These are phyloP conservation scores for Arothron firmamentum DNA, from an alignment of 2,113 vertebrate genomes.

Conservation along the genomic window DNA sequence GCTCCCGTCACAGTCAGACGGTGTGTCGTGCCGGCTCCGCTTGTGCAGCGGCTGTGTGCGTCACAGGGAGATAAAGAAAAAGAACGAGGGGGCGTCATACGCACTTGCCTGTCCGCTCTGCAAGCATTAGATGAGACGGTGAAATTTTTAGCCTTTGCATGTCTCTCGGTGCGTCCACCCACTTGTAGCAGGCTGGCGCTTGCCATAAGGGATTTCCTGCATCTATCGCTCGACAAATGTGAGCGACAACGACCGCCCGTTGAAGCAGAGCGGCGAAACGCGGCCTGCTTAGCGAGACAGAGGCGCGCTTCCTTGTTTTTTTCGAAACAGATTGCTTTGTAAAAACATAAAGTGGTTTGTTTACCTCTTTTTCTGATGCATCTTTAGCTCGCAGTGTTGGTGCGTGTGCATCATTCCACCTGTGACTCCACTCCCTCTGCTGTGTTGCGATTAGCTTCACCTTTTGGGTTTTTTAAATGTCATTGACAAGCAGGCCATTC, in stretches of 20 bases:
- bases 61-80: slow-evolving; percentile 67
- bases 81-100: slow-evolving; percentile 66
- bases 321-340: neutral
- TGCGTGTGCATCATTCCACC: slow-evolving; percentile 25
- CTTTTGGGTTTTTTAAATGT: slow-evolving; percentile 58
- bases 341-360: neutral
- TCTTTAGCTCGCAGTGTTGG: slow-evolving; percentile 22
- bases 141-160: slow-evolving; percentile 62
- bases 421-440: slow-evolving; percentile 10
- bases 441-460: slow-evolving; percentile 37
- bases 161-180: slow-evolving; percentile 53
- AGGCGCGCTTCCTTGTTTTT: slow-evolving; percentile 7
- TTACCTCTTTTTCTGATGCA: neutral
- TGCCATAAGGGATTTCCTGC: slow-evolving; percentile 68
- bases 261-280: slow-evolving; percentile 13
- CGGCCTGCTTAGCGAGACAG: slow-evolving; percentile 4
- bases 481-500: slow-evolving; percentile 44
- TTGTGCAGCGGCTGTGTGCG: slow-evolving; percentile 69
- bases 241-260: slow-evolving; percentile 37
- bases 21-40: slow-evolving; percentile 64
- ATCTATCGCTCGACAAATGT: slow-evolving; percentile 44
- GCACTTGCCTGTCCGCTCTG: slow-evolving; percentile 64
- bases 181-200: slow-evolving; percentile 56
- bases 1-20: slow-evolving; percentile 68
- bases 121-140: slow-evolving; percentile 63